Conservation (phyloP, 2,888 invertebrate species). For the Macrophya annulata region DNA sequence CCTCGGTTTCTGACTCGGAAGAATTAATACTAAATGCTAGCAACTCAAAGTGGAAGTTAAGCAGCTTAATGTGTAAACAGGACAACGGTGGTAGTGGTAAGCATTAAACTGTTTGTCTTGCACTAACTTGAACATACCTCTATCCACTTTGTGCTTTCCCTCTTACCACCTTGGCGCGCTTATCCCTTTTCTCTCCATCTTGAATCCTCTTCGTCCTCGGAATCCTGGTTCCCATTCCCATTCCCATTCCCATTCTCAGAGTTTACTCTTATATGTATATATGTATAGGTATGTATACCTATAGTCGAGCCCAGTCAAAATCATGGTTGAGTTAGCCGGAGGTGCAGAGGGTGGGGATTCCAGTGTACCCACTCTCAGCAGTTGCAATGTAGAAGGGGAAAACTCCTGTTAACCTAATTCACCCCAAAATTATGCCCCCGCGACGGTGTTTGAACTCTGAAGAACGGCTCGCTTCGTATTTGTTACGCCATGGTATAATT, state of each 20-base stretch:
- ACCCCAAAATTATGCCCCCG: conserved; percentile 36
- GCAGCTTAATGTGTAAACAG: conserved; percentile 45
- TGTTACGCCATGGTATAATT: conserved; percentile 27
- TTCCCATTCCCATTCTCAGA: background rate
- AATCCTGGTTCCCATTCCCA: background rate
- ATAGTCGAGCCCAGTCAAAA: conserved; percentile 30
- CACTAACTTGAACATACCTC: conserved; percentile 50
- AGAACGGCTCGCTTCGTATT: conserved; percentile 2
- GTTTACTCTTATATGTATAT: background rate
- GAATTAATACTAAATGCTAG: conserved; percentile 18
- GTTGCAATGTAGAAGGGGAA: background rate
- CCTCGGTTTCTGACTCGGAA: background rate
- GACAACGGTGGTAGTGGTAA: conserved; percentile 37
- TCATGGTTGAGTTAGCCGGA: background rate
- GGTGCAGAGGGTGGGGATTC: background rate
- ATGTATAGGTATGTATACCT: background rate
- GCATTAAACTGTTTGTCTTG: conserved; percentile 53
- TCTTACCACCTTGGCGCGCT: conserved; percentile 22
- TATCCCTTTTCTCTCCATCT: conserved; percentile 40
- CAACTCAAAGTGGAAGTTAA: conserved; percentile 40
- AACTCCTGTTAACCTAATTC: conserved; percentile 49
- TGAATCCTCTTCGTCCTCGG: background rate
- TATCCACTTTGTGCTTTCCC: conserved; percentile 30
- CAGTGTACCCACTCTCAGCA: background rate
- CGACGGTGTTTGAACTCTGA: conserved; percentile 39